phyloP scores from a whole-genome alignment of 2,888 invertebrate species.

The Orthosia gracilis region DNA sequence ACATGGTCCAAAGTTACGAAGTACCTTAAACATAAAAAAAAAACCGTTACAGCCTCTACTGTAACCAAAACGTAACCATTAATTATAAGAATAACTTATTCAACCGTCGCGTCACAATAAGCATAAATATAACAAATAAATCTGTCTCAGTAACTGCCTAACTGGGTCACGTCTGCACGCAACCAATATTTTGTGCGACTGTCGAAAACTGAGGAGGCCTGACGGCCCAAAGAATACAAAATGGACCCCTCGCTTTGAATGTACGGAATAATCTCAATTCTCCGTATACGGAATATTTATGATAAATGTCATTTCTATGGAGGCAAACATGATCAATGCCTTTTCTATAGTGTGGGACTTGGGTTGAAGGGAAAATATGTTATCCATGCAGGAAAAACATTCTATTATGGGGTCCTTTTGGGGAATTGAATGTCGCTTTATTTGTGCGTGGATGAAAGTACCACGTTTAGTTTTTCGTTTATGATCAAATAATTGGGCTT shows the following conservation, averaged over 20 bases:
- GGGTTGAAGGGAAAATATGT: constrained; percentile 35
- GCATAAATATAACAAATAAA: constrained; percentile 51
- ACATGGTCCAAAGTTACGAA: background rate
- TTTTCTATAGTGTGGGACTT: constrained; percentile 41
- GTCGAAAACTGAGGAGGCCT: constrained; percentile 42
- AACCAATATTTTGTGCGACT: constrained; percentile 44
- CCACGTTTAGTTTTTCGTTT: background rate
- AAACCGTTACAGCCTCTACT: background rate
- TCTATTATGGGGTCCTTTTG: constrained; percentile 12
- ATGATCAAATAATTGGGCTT: background rate
- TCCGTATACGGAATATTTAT: constrained; percentile 44
- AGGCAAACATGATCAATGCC: constrained; percentile 52
- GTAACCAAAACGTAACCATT: constrained; percentile 16
- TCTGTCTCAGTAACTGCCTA: constrained; percentile 40
- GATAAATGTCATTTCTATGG: constrained; percentile 48
- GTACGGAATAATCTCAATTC: constrained; percentile 44
- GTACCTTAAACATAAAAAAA: background rate
- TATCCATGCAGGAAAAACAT: constrained; percentile 17
- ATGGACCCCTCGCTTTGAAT: constrained; percentile 61
- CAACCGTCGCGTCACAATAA: constrained; percentile 20
- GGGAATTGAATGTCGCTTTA: constrained; percentile 14
- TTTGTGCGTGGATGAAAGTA: constrained; percentile 10
- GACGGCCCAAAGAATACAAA: constrained; percentile 45
- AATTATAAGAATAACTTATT: constrained; percentile 31
- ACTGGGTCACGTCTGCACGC: constrained; percentile 56